phyloP scores from a whole-genome alignment of 2,888 invertebrate genomes.

The Bombyx huttoni region DNA sequence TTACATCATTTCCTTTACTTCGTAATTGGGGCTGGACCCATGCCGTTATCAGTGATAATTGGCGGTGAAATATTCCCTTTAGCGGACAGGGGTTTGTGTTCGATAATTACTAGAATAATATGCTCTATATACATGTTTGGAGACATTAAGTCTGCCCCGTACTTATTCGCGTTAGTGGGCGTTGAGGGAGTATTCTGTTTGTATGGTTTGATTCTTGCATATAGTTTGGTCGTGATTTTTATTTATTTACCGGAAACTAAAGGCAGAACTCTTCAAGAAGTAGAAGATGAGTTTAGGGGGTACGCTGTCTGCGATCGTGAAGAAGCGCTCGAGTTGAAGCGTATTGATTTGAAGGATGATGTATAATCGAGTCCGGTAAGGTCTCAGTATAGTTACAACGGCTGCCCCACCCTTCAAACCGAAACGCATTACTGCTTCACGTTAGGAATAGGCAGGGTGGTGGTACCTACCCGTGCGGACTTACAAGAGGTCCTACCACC shows the following conservation, averaged over 20 bases:
- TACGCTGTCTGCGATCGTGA: background rate
- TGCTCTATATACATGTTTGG: background rate
- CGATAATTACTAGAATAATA: background rate
- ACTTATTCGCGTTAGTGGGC: background rate
- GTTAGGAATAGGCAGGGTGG: too few species aligned
- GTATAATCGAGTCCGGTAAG: too few species aligned
- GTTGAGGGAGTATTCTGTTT: background rate
- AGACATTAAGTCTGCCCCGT: background rate
- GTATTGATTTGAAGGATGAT: background rate
- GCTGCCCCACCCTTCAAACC: too few species aligned
- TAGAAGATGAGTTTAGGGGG: background rate
- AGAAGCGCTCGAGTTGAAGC: background rate
- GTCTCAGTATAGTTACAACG: too few species aligned
- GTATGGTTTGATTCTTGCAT: background rate
- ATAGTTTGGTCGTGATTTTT: background rate
- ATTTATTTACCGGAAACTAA: constrained; percentile 2
- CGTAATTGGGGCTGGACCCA: background rate
- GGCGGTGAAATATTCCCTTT: background rate
- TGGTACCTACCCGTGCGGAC: too few species aligned
- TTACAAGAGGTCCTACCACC: too few species aligned
- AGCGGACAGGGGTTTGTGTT: background rate
- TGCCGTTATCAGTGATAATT: background rate
- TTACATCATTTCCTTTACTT: background rate
- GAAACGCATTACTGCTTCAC: too few species aligned
- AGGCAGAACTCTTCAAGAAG: constrained; percentile 1